Conservation (phyloP, 1,140 invertebrate species). For the Stratiolaelaps scimitus region DNA sequence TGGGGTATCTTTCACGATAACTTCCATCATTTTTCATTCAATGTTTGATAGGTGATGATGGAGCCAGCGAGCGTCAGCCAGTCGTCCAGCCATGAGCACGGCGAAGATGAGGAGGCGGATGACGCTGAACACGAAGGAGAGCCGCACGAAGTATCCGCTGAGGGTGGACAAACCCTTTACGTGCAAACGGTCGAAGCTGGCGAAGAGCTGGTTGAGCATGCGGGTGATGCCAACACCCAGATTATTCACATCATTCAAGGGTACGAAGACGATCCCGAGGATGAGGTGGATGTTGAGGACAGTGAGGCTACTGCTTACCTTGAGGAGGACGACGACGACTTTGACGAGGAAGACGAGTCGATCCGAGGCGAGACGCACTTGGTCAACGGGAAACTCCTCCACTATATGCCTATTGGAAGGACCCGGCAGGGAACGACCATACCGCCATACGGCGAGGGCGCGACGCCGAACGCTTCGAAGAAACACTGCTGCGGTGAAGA, state of each 20-base stretch:
- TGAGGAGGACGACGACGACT: conserved; percentile 12
- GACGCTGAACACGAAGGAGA: not conserved
- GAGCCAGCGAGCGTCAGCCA: no score
- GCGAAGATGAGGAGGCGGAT: not conserved
- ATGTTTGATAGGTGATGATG: no score
- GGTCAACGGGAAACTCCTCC: conserved; percentile 3
- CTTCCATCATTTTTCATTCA: no score
- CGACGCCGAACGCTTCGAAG: not conserved
- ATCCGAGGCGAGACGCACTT: not conserved
- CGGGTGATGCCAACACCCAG: not conserved
- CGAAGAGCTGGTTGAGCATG: not conserved
- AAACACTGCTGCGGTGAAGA: conserved; percentile 21
- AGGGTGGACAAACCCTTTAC: not conserved
- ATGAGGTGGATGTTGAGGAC: not conserved
- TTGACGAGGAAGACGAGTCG: conserved; percentile 6
- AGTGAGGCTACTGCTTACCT: not conserved
- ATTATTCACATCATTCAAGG: conserved; percentile 24
- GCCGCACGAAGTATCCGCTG: not conserved
- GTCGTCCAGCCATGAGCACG: not conserved
- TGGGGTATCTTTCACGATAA: no score
- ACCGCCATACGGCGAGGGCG: not conserved
- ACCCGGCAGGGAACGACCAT: not conserved
- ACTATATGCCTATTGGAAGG: conserved; percentile 7
- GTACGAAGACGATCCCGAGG: conserved; percentile 1
- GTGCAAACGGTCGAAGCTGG: not conserved